Evolutionary conservation across 2,888 invertebrate genomes (phyloP), one percentile per base, ranked within the genome.

Genomic region (Standfussiana lucernea): DNA sequence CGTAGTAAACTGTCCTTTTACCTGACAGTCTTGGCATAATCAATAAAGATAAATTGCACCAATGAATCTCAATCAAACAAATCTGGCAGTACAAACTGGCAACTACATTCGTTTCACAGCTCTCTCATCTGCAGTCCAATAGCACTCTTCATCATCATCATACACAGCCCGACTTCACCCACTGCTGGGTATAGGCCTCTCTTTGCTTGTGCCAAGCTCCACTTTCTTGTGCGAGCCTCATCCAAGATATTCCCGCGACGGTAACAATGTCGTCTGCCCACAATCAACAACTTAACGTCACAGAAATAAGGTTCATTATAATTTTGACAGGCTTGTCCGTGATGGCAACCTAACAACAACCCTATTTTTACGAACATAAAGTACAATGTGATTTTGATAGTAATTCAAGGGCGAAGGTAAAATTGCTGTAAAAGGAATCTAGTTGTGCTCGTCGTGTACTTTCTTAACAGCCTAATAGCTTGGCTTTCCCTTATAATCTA

Each of bases 1-100:
- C 1, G n/a, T 24, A 47, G 28, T n/a, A 35, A 1, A 15, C 13
- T 56, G 15, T 83, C 78, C 42, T 85, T 72, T 69, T 74, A 74
- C 11, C 2, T 77, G 42, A 10, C 15, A 42, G 35, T 77, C 8
- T 42, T 59, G 24, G 18, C 4, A n/a, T 28, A 18, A 8, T 40
- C 0, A 40, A 64, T 64, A 10, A 40, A 10, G 18, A 42, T 18
- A 8, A 64, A 40, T 40, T 37, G 37, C 1, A 28, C 8, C 40
- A 40, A 18, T 28, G 40, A n/a, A 64, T 40, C 24, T n/a, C 37
- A 40, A 21, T n/a, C n/a, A n/a, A n/a, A n/a, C n/a, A n/a, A n/a
- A n/a, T n/a, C n/a, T n/a, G n/a, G n/a, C n/a, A n/a, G n/a, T n/a
- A n/a, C n/a, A n/a, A n/a, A n/a, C n/a, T n/a, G n/a, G n/a, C n/a